Evolutionary conservation across 2,888 invertebrate species (phyloP), one percentile per base, ranked within the genome.

Genomic region (Creontiades dilutus): DNA sequence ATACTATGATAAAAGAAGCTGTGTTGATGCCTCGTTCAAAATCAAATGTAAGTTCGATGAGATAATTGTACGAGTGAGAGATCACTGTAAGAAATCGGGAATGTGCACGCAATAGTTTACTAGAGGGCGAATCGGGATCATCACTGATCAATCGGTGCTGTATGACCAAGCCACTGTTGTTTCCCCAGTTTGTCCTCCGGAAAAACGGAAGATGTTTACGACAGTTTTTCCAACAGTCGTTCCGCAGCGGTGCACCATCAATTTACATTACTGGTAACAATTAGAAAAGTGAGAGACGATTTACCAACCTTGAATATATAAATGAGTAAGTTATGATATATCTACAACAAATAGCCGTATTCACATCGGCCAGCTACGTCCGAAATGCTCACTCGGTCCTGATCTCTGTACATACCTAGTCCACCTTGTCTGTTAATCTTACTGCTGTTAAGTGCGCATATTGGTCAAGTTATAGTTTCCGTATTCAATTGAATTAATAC

Each of bases 21-120:
- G 82, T 89, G 81, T 68, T 82, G 81, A 86, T 85, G 85, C 90
- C 85, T 86, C 86, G 85, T 14, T 90, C 90, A 46, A 86, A 84
- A 80, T 48, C 89, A 9, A 85, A 47, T 48, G 89, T 89, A 75
- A 84, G 89, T 85, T 84, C 13, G 61, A 55, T 88, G 11, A 23
- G 46, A 37, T 48, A 23, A 27, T 76, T 75, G n/a, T 9, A 23
- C 19, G 4, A 81, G 48, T 23, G 81, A 47, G 75, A 52, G 2
- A 13, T 52, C 2, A 52, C 3, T 57, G n/a, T 57, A n/a, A n/a
- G 57, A 57, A 57, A 57, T 57, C 7, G n/a, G 14, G 52, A n/a
- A n/a, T 16, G 57, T 57, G 57, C 57, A 57, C 7, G 16, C 19
- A 14, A 7, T 7, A 16, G 5, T 57, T 57, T 0, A 57, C n/a